Base-by-base conservation (phyloP, 64 coral and sea anemone species). In the Cladopsammia gracilis region DNA sequence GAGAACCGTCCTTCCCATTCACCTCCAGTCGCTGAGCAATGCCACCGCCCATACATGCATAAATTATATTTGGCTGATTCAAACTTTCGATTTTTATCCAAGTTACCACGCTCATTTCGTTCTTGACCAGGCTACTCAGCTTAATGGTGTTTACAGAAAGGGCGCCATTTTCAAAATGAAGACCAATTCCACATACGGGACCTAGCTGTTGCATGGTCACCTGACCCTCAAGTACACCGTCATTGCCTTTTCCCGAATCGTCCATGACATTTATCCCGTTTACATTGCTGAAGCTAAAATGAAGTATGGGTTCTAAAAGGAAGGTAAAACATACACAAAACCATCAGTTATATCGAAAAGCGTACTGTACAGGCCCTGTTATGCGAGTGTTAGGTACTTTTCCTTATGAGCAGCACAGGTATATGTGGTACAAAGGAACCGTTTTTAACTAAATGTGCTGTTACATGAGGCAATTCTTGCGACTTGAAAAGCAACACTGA, bases 1-100 rank as follows among this genome's bases (percentile, higher is more conserved):
- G 11, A 26, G n/a, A 22, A 88, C 51, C 64, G 6, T 88, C 16
- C 14, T 59, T 26, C 1, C 15, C 71, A 66, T 73, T 75, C 6
- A 88, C 70, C 69, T 73, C 70, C 49, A 88, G 26, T 7, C 56
- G 67, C 18, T 88, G 86, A 66, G 56, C 68, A 70, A 75, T 69
- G 4, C 56, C 86, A 48, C 51, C 20, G 10, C 86, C 86, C 3
- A 50, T 9, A 25, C 68, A 88, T 57, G 64, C 86, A 42, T 88
- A 88, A 54, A 88, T 88, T 69, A 70, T 74, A 48, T 88, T 88
- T 1, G 68, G 26, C 12, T 74, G 86, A 70, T 34, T 18, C n/a
- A 88, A 50, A 15, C 46, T 59, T 15, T 75, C 86, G 24, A 88
- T 75, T 9, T 88, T 88, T 42, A 88, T 51, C 86, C 86, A 88